Evolutionary conservation across 2,113 vertebrate genomes (phyloP).

Genomic region (Cervus canadensis): DNA sequence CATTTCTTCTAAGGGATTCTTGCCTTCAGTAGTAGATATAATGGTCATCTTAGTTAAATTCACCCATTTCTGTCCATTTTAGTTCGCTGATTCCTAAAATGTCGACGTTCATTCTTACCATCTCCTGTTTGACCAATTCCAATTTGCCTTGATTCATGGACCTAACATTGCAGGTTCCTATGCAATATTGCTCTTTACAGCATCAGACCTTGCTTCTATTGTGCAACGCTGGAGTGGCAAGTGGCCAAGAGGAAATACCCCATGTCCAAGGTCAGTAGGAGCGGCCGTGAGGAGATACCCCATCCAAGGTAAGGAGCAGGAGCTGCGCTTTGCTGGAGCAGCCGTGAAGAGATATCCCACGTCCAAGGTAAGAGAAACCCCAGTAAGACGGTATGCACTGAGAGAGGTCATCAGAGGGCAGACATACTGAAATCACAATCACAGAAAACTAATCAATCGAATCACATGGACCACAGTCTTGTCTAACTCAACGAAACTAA

Average conservation of each 20-base stretch:
- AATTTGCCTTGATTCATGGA: background rate
- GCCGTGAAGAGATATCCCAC: background rate
- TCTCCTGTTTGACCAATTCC: background rate
- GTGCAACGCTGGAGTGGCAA: background rate
- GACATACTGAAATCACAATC: background rate
- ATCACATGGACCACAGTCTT: background rate
- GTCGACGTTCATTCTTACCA: background rate
- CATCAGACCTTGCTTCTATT: background rate
- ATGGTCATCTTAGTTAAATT: background rate
- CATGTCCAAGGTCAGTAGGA: no score
- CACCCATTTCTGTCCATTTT: background rate
- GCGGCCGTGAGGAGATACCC: no score
- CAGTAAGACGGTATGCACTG: background rate
- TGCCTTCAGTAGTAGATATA: background rate
- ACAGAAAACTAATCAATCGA: background rate
- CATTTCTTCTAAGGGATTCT: background rate
- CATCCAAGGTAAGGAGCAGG: background rate
- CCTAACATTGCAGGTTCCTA: background rate
- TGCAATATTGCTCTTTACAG: background rate
- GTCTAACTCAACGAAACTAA: background rate
- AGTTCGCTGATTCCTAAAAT: background rate
- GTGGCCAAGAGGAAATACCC: background rate
- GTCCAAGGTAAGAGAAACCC: background rate
- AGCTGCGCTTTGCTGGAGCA: no score
- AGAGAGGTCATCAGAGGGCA: background rate